A percentile compares a stretch with the other conserved stretches of the same genome.
Evolutionary conservation across 1,140 invertebrate genomes (phyloP).

Genomic region (Drosophila orosa): DNA sequence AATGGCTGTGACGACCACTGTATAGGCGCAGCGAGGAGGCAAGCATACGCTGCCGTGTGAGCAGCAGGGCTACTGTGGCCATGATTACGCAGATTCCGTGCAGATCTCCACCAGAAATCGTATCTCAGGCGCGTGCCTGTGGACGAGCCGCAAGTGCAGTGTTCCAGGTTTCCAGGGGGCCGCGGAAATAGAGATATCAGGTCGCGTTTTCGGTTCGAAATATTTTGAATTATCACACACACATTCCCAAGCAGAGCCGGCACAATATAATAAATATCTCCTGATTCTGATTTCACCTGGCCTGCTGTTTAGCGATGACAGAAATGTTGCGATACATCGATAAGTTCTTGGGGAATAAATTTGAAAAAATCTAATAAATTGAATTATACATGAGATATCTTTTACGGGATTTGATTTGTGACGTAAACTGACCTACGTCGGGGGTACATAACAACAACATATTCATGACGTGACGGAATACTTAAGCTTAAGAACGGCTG

Average conservation of each 20-base stretch:
- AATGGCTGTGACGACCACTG: constrained; percentile 3
- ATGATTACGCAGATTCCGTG: constrained; percentile 7
- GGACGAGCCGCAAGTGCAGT: neutral
- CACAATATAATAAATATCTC: constrained; percentile 28
- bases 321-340: neutral
- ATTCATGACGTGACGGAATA: no score
- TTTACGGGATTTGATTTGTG: no score
- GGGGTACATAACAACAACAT: no score
- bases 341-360: neutral
- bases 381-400: no score
- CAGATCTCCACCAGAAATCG: constrained; percentile 9
- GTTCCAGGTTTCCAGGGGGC: neutral
- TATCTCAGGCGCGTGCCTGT: neutral
- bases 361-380: no score
- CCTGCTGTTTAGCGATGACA: constrained; percentile 11
- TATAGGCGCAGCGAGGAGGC: constrained; percentile 16
- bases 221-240: neutral
- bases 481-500: no score
- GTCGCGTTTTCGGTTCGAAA: neutral
- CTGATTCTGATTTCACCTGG: constrained; percentile 44
- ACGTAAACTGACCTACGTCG: no score
- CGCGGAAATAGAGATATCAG: constrained; percentile 1
- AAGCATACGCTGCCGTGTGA: constrained; percentile 26
- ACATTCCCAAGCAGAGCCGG: constrained; percentile 28
- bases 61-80: constrained; percentile 27